Evolutionary conservation across 2,113 vertebrate genomes (phyloP).

Genomic region (Eulacestoma nigropectus): DNA sequence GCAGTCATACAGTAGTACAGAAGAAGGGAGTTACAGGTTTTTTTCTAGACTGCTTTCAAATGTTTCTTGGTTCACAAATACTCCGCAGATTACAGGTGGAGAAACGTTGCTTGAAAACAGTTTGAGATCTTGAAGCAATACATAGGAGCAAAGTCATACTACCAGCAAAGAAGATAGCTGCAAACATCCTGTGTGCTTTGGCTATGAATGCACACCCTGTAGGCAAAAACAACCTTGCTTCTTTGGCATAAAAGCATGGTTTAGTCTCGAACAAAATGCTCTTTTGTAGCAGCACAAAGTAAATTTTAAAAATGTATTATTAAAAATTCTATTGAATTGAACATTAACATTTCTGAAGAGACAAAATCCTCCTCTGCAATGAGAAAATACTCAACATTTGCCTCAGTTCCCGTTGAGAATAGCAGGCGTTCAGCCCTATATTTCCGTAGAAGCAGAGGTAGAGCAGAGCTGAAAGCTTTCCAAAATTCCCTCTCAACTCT

Average conservation of each 20-base stretch:
- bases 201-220: neutral
- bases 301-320: neutral
- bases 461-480: constrained; percentile 1
- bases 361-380: neutral
- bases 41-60: neutral
- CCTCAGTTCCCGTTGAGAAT: neutral
- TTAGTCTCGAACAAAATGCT: neutral
- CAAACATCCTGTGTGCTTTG: constrained; percentile 5
- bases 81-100: neutral
- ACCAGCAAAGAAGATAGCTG: neutral
- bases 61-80: neutral
- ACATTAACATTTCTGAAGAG: neutral
- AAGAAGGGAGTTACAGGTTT: neutral
- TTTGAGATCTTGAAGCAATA: neutral
- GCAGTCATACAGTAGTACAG: neutral
- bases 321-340: neutral
- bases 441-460: neutral
- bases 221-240: neutral
- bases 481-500: neutral
- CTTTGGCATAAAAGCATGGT: neutral
- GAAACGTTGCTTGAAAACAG: neutral
- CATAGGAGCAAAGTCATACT: neutral
- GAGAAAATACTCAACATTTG: neutral
- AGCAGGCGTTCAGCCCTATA: neutral
- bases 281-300: neutral